phyloP scores from a whole-genome alignment of 2,797 vertebrate species.

The Ibycter americanus region DNA sequence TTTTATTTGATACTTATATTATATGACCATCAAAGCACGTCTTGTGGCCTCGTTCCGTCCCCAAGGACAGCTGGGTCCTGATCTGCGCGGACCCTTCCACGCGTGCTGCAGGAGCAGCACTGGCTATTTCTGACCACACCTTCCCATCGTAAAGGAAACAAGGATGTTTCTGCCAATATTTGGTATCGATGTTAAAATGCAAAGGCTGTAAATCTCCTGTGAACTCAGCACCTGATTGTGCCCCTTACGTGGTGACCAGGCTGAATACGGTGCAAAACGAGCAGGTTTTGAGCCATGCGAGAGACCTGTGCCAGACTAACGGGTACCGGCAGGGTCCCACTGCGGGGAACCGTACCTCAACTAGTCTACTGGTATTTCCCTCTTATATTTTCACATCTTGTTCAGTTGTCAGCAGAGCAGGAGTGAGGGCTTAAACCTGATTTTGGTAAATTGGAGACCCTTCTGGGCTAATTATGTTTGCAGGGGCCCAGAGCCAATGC shows the following conservation, averaged over 20 bases:
- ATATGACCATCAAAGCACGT: not conserved
- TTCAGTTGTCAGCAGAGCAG: not conserved
- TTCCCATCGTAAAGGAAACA: too few species aligned
- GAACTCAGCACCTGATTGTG: not conserved
- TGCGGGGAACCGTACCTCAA: rapidly evolving
- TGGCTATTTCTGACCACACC: not conserved
- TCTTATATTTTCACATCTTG: not conserved
- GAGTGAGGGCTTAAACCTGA: not conserved
- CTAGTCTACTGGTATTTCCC: not conserved
- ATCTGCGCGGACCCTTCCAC: not conserved
- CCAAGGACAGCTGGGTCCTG: not conserved
- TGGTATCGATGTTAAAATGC: not conserved
- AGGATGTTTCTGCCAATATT: not conserved
- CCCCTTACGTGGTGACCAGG: not conserved
- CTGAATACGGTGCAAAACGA: not conserved
- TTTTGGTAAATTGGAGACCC: not conserved
- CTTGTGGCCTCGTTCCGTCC: not conserved
- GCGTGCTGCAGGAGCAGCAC: not conserved
- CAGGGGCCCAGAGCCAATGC: not conserved
- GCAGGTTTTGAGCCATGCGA: not conserved
- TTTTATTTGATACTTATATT: not conserved
- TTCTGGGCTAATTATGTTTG: not conserved
- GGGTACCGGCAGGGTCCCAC: not conserved
- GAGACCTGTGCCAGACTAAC: not conserved
- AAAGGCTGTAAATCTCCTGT: not conserved